Evolutionary conservation across 2,888 invertebrate species (phyloP).

Genomic region (Euplexia lucipara): DNA sequence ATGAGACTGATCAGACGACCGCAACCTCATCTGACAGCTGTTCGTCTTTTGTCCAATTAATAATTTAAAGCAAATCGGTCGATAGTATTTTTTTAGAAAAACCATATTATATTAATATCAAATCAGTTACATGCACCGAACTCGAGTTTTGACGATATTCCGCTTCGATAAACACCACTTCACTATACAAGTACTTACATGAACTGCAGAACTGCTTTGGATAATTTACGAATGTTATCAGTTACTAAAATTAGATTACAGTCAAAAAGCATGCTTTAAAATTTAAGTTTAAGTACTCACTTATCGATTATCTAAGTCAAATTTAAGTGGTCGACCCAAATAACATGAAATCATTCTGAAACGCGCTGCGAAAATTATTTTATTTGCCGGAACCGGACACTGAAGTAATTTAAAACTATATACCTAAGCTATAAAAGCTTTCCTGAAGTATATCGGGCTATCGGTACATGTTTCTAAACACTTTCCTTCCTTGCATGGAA

Average conservation of each 20-base stretch:
- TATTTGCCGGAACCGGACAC: no score
- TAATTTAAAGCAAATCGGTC: constrained; percentile 1
- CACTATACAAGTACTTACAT: neutral
- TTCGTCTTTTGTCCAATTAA: constrained; percentile 4
- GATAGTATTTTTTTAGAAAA: constrained; percentile 4
- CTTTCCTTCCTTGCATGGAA: no score
- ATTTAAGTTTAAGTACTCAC: neutral
- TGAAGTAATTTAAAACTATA: neutral
- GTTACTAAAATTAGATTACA: constrained; percentile 1
- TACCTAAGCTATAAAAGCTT: no score
- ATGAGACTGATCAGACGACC: neutral
- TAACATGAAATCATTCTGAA: neutral
- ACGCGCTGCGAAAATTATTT: neutral
- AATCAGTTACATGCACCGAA: constrained; percentile 11
- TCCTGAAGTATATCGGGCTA: no score
- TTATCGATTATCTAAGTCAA: neutral
- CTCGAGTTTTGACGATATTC: constrained; percentile 19
- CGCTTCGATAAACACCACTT: constrained; percentile 13
- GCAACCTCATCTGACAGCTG: constrained; percentile 8
- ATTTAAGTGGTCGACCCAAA: constrained; percentile 10
- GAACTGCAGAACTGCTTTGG: neutral
- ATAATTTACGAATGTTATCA: constrained; percentile 1
- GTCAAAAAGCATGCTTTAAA: constrained; percentile 1
- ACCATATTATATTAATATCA: constrained; percentile 29
- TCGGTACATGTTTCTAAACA: no score